phyloP scores from a whole-genome alignment of 2,113 vertebrate genomes.

The Alaudala cheleensis region DNA sequence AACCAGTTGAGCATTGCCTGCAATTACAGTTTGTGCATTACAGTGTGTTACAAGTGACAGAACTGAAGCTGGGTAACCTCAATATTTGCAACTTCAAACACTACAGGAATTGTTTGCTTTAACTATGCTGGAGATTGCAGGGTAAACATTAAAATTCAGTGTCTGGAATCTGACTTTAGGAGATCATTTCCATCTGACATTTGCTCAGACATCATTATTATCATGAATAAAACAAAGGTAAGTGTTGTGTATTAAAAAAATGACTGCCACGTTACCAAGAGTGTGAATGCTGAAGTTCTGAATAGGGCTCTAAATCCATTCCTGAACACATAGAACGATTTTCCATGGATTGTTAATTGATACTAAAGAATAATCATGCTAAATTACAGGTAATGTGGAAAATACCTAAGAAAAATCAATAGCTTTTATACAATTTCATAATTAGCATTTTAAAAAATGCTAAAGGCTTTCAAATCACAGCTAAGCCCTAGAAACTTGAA shows the following conservation, averaged over 20 bases:
- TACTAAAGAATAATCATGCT: neutral
- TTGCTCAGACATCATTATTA: constrained; percentile 37
- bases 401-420: neutral
- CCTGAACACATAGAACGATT: neutral
- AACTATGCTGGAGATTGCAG: neutral
- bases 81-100: neutral
- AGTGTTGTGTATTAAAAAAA: neutral
- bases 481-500: neutral
- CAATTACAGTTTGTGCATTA: neutral
- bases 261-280: neutral
- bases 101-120: constrained; percentile 10
- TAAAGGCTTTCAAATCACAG: neutral
- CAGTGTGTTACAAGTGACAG: neutral
- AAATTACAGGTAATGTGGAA: neutral
- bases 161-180: neutral
- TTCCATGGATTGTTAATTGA: neutral
- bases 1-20: neutral
- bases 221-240: neutral
- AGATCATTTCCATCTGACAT: constrained; percentile 23
- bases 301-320: neutral
- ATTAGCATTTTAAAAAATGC: neutral
- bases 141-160: neutral
- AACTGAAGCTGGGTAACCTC: neutral
- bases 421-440: neutral
- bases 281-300: neutral